Evolutionary conservation across 1,140 invertebrate species (phyloP).

Genomic region (Popillia japonica): DNA sequence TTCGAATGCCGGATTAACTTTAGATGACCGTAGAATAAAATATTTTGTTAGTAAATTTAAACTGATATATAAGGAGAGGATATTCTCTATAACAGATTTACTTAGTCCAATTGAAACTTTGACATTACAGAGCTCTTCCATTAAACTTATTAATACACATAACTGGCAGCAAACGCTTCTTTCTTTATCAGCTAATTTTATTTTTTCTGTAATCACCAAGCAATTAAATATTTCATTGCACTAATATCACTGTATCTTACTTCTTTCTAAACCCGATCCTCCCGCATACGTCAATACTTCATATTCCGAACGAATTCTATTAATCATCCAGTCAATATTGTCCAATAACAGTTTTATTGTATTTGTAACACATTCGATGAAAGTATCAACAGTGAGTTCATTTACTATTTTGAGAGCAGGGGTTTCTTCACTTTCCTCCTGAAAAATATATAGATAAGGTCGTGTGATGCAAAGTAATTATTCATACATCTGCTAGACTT

Average conservation of each 20-base stretch:
- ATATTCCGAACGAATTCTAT: constrained; percentile 62
- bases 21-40: constrained; percentile 60
- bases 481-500: constrained; percentile 58
- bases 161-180: constrained; percentile 62
- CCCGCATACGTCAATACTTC: constrained; percentile 52
- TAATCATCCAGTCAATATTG: constrained; percentile 61
- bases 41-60: constrained; percentile 63
- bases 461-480: background rate
- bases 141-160: constrained; percentile 58
- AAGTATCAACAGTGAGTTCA: constrained; percentile 54
- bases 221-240: background rate
- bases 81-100: constrained; percentile 62
- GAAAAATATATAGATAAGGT: too few species aligned
- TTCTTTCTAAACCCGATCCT: constrained; percentile 52
- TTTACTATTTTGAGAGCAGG: constrained; percentile 60
- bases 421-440: constrained; percentile 16
- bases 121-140: constrained; percentile 59
- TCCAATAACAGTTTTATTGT: constrained; percentile 61
- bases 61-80: constrained; percentile 61
- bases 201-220: constrained; percentile 51
- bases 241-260: constrained; percentile 47
- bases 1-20: constrained; percentile 62
- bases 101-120: constrained; percentile 58
- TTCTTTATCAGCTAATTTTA: constrained; percentile 61
- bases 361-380: constrained; percentile 58